Conservation (phyloP, 2,888 invertebrate genomes). For the Rhaphigaster nebulosa region DNA sequence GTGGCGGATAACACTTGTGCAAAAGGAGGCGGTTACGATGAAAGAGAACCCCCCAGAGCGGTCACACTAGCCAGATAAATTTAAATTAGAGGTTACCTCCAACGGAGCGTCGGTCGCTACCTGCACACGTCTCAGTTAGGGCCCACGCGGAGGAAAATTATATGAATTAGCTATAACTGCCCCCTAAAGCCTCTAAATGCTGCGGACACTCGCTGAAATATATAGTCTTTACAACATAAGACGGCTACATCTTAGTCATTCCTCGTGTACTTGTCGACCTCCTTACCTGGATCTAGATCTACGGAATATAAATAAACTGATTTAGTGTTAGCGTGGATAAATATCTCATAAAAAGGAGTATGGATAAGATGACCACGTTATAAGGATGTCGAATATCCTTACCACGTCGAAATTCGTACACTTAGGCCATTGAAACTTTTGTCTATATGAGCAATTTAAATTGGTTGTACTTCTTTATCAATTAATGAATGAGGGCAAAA, state of each 20-base stretch:
- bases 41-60: constrained; percentile 46
- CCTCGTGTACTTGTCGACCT: neutral
- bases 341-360: neutral
- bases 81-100: constrained; percentile 45
- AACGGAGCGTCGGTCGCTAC: constrained; percentile 17
- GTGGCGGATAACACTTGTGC: constrained; percentile 36
- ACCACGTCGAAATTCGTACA: too few species aligned
- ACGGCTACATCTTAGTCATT: constrained; percentile 16
- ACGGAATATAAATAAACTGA: neutral
- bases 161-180: constrained; percentile 45
- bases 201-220: neutral
- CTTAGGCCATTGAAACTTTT: too few species aligned
- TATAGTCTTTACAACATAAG: constrained; percentile 41
- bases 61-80: constrained; percentile 45
- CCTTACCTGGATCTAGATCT: neutral
- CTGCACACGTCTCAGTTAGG: constrained; percentile 44
- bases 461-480: too few species aligned
- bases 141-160: constrained; percentile 42
- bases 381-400: neutral
- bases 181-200: constrained; percentile 45
- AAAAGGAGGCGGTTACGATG: constrained; percentile 37
- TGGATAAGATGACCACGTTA: neutral
- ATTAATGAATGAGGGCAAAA: too few species aligned
- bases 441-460: too few species aligned
- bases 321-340: neutral